These are phyloP conservation scores for Cyclophora punctaria DNA, from an alignment of 2,888 invertebrate genomes.

Conservation along the genomic window DNA sequence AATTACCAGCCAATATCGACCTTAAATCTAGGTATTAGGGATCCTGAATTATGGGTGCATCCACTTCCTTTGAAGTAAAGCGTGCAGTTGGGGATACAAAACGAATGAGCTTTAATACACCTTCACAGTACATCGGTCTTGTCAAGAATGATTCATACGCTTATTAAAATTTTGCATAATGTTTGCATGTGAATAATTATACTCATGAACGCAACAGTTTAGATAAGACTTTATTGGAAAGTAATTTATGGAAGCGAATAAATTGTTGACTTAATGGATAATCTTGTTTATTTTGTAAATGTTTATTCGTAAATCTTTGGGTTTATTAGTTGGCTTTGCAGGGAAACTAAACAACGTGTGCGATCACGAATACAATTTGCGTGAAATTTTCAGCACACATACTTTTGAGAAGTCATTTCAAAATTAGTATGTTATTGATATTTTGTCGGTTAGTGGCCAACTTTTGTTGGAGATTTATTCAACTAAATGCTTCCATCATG, in stretches of 20 bases:
- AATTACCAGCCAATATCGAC: slow-evolving; percentile 2
- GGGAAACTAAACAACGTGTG: too few relatives aligned
- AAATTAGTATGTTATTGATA: too few relatives aligned
- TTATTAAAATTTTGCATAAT: slow-evolving; percentile 13
- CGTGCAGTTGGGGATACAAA: slow-evolving; percentile 36
- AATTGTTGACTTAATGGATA: too few relatives aligned
- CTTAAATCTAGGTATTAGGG: slow-evolving; percentile 12
- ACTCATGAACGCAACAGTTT: too few relatives aligned
- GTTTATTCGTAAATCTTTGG: neutral
- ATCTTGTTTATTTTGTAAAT: neutral
- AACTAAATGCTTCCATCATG: too few relatives aligned
- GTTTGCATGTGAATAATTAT: too few relatives aligned
- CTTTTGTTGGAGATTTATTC: too few relatives aligned
- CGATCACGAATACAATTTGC: too few relatives aligned
- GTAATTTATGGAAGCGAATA: neutral
- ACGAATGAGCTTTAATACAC: slow-evolving; percentile 43
- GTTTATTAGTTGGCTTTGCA: too few relatives aligned
- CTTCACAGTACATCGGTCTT: slow-evolving; percentile 34
- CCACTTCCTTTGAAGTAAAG: slow-evolving; percentile 33
- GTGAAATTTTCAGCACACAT: too few relatives aligned
- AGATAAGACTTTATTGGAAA: neutral
- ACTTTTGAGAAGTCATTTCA: too few relatives aligned
- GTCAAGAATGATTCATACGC: slow-evolving; percentile 21
- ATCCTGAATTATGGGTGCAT: slow-evolving; percentile 12
- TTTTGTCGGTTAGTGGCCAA: too few relatives aligned